Evolutionary conservation across 2,797 vertebrate genomes (phyloP), one percentile per base, ranked within the genome.

Genomic region (Phylloscopus collybita): DNA sequence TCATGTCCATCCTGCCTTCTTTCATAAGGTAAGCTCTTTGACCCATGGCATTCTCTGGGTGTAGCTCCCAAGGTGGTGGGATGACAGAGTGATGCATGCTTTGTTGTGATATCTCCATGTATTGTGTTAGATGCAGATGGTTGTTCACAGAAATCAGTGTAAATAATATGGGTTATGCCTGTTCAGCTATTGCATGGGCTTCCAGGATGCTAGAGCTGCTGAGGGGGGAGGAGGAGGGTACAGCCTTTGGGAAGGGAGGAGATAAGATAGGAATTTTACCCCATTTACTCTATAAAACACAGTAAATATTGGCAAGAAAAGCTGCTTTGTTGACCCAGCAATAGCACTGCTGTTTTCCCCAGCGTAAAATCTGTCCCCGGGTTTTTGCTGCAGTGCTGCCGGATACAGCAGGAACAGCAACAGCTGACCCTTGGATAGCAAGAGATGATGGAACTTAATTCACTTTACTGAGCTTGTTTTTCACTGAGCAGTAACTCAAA

Each of bases 151-250:
- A 44, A 74, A 51, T 50, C 0, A 0, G 34, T 23, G 40, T 67
- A 25, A 27, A 25, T 71, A 45, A 20, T 26, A 13, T 2, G 40
- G 69, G 29, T 72, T 57, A 4, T 69, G 60, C 79, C 69, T 79
- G 29, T 71, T 86, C 11, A 53, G 88, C 66, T 88, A 5, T 71
- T 47, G 80, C 94, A 80, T 6, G 65, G 91, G 61, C 70, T 90
- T 42, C 60, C 57, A 34, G 70, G 61, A 6, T 40, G 56, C 76
- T 71, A 1, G 32, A 69, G 64, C 72, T 89, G 86, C 80, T 36
- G 60, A 54, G 53, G 32, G 29, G 53, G 32, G 29, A n/a, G 19
- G 30, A 86, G 53, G 64, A 82, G 60, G 60, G 40, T 54, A 62
- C 53, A 84, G 73, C 30, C 30, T 47, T 51, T 79, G 75, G 80